These are phyloP conservation scores for Scatophagus argus DNA, from an alignment of 2,113 vertebrate genomes.

Conservation along the genomic window DNA sequence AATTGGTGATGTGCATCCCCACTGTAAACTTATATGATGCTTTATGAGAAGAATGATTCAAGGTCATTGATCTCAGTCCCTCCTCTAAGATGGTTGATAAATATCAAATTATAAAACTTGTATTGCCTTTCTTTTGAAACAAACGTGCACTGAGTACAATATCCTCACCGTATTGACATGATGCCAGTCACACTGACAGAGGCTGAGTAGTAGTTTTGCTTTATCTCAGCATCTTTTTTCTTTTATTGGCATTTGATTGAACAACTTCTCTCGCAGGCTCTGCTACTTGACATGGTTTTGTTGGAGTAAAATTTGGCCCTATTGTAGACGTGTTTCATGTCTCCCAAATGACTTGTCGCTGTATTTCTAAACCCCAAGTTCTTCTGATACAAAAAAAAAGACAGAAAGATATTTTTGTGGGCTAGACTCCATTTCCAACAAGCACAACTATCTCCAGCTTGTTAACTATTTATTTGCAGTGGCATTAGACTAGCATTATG, in stretches of 20 bases:
- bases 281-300: slow-evolving; percentile 30
- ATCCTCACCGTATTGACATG: neutral
- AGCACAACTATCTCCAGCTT: slow-evolving; percentile 81
- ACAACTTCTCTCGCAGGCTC: slow-evolving; percentile 2
- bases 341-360: slow-evolving; percentile 52
- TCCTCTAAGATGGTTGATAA: neutral
- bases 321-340: slow-evolving; percentile 37
- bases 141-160: neutral
- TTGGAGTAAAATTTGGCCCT: slow-evolving; percentile 25
- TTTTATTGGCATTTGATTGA: slow-evolving; percentile 47
- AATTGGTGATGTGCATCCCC: neutral
- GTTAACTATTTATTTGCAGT: slow-evolving; percentile 89
- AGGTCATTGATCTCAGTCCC: neutral
- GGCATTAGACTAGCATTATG: slow-evolving; percentile 85
- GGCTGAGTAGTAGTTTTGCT: slow-evolving; percentile 17
- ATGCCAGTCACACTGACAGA: slow-evolving; percentile 17
- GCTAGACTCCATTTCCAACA: slow-evolving; percentile 45
- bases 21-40: slow-evolving; percentile 4
- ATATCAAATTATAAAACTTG: slow-evolving; percentile 3
- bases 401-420: slow-evolving; percentile 32
- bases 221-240: slow-evolving; percentile 39
- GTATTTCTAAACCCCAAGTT: slow-evolving; percentile 29
- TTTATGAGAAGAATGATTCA: neutral
- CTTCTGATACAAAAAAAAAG: slow-evolving; percentile 12
- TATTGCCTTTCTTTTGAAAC: neutral